These are phyloP conservation scores for Coenobita brevimanus DNA, from an alignment of 1,140 invertebrate species.

Conservation along the genomic window DNA sequence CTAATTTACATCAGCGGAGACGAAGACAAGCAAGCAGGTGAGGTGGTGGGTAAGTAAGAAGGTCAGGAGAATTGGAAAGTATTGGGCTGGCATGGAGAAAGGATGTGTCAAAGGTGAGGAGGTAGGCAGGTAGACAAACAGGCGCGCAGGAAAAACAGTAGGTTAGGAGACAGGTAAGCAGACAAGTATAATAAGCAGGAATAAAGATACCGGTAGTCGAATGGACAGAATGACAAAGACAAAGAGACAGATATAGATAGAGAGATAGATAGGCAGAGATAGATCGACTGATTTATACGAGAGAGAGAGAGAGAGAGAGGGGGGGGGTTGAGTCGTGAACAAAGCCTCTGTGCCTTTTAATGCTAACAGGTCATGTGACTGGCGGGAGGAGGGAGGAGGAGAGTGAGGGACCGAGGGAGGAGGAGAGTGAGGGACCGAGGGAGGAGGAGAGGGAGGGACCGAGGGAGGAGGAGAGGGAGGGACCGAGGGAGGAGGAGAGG, in stretches of 20 bases:
- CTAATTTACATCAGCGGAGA: no score
- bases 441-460: background rate
- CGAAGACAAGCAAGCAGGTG: no score
- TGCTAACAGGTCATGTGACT: background rate
- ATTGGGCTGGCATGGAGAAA: no score
- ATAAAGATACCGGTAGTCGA: background rate
- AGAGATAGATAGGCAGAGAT: background rate
- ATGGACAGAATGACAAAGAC: background rate
- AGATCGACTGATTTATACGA: background rate
- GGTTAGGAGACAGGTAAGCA: no score
- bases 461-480: background rate
- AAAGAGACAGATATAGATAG: background rate
- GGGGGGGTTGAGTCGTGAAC: no score
- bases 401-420: background rate
- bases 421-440: background rate
- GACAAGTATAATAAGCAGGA: no score
- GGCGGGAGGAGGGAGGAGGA: background rate
- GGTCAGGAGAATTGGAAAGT: no score
- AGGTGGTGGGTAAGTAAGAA: no score
- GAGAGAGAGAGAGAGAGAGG: constrained; percentile 1
- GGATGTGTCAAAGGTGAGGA: no score
- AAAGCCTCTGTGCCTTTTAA: background rate
- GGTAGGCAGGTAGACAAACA: no score
- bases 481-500: background rate
- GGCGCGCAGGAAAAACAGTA: no score